Base-by-base conservation (phyloP, 1,140 invertebrate genomes). In the Tribolium castaneum region DNA sequence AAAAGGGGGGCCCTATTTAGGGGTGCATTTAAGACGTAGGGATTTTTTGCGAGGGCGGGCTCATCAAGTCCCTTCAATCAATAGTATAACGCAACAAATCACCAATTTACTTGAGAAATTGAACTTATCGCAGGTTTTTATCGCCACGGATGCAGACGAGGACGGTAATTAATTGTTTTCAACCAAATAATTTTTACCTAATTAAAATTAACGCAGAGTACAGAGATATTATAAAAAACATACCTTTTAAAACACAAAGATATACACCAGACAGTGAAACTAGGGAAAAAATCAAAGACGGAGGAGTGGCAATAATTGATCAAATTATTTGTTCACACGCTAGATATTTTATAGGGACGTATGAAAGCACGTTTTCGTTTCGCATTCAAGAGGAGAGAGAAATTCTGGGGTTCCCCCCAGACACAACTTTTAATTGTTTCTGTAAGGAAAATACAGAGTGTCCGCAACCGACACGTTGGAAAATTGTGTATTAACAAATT, bases 301-400 rank as follows among this genome's bases (percentile, higher is more conserved):
- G 97, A 13, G 95, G 94, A 10, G 86, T 96, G 45, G 97, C 98
- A 1, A 97, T 99, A 78, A 93, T 99, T 74, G 98, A 99, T 87
- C 98, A 99, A 89, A 96, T 98, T 82, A 95, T 99, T 80, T 98
- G 96, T 89, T 93, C 97, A 0, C 92, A 95, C 88, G 93, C 96
- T 3, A 91, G 92, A 84, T 92, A 93, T 89, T 98, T 98, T 85
- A 92, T 98, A 79, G 98, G 98, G 25, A 97, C 96, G 0, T 90
- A 94, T 85, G 95, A 97, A 84, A 99, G 98, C 78, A 99, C 98
- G 19, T 99, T 98, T 88, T 95, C 97, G 9, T 98, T 95, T 86
- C 90, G 98, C 70, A 99, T 99, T 79, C 97, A 98, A 89, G 98
- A 99, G 87, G 98, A 99, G 86, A 90, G 98, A 52, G 97, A 99